Base-by-base conservation (phyloP, 2,113 vertebrate species). In the Ondatra zibethicus region DNA sequence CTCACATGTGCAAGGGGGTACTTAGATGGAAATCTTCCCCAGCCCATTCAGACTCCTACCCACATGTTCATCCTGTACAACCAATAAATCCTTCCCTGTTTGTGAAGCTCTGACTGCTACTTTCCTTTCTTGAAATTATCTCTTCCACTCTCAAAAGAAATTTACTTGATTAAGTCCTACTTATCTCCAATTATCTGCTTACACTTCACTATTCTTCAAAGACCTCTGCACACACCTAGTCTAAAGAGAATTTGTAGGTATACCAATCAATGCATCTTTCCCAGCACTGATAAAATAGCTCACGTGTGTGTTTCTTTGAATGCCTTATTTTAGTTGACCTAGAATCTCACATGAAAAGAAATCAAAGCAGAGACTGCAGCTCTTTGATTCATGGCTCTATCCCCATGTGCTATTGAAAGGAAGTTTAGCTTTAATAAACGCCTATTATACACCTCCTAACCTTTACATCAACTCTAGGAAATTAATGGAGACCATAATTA, bases 371-470 rank as follows among this genome's bases (percentile, higher is more conserved):
- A 5, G 25, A 88, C 11, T 52, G 4, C 36, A 42, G 58, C 17
- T 75, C 52, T 78, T 92, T 65, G 42, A 63, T 58, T 52, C 47
- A 63, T 7, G 55, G 29, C 21, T 63, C 0, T 66, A 33, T 23
- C 6, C 39, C 1, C 3, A 52, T 11, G 8, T 61, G 14, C 7
- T 31, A 63, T 5, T 81, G 52, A 91, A 55, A 75, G 90, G 25
- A 93, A 65, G 33, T n/a, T 86, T 42, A 76, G 63, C 80, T 95
- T 95, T 81, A 92, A 92, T 68, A 88, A 88, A 47, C 21, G 85
- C 33, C 66, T 80, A 72, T 55, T 68, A 39, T 42, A 17, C 91
- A 47, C 10, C 70, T 91, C 31, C 82, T 75, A 75, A 91, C 85
- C 23, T 23, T 91, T 68, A 91, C 3, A 77, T 61, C 7, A 91